phyloP scores from a whole-genome alignment of 2,113 vertebrate species.

The Rhabdomys dilectus region DNA sequence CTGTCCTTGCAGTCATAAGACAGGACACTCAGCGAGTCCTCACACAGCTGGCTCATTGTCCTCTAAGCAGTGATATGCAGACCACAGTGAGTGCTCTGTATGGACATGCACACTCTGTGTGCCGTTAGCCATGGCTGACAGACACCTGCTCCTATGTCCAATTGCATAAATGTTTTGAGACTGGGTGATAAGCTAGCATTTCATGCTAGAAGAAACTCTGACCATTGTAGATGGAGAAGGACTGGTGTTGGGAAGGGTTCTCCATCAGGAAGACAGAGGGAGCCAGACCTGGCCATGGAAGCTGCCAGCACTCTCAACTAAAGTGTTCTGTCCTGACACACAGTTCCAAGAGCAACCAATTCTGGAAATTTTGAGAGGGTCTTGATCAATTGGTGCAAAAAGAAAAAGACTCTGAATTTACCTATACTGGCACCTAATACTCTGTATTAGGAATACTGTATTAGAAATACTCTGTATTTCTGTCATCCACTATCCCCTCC shows the following conservation, averaged over 20 bases:
- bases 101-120: not conserved
- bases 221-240: not conserved
- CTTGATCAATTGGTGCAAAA: not conserved
- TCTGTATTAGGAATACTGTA: too few relatives aligned
- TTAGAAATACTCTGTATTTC: not conserved
- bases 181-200: not conserved
- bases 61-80: not conserved
- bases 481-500: not conserved
- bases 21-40: not conserved
- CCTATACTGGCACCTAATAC: not conserved
- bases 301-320: not conserved
- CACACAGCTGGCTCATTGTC: not conserved
- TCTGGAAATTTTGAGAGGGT: not conserved
- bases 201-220: not conserved
- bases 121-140: not conserved
- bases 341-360: too few relatives aligned
- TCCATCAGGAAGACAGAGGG: too few relatives aligned
- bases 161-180: not conserved
- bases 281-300: accelerated
- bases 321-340: not conserved
- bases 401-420: not conserved
- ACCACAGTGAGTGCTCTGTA: not conserved
- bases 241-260: not conserved
- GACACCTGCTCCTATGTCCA: not conserved
- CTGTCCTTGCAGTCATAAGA: not conserved